Evolutionary conservation across 1,140 invertebrate species (phyloP), one percentile per base, ranked within the genome.

Genomic region (Schlechtendalia chinensis): DNA sequence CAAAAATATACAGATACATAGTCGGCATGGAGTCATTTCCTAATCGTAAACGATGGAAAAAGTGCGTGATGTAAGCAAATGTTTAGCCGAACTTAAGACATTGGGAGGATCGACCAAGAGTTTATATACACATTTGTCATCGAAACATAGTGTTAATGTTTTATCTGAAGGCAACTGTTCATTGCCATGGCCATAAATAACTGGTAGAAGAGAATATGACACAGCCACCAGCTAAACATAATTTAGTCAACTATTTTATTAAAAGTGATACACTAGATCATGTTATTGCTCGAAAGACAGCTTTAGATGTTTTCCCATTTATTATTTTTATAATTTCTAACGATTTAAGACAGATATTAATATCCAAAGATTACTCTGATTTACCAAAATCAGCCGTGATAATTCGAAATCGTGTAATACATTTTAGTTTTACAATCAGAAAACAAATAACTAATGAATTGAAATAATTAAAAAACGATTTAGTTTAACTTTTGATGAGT

Each of bases 321-420:
- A 45, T 45, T 27, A 22, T 45, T 32, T 79, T 61, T 79, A 58
- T 45, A 56, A 79, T 27, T 24, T 61, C 75, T 32, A 61, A 39
- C 24, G 75, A 79, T 59, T 32, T 79, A 79, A 79, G 75, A 58
- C 22, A 79, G 75, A 32, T 79, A 58, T 61, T 79, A 56, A 45
- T 56, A 61, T 39, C n/a, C 22, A 58, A 45, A 39, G 56, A 56
- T 27, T 61, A 61, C 14, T 58, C 58, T 27, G 67, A 71, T 53
- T 45, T 80, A 29, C 58, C 75, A 39, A 24, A 29, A 29, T 80
- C 29, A 32, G 50, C 56, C 22, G 50, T 58, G 22, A 47, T 58
- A 59, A 80, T 63, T 32, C 24, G 75, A 59, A 45, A 80, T 39
- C 8, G 54, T 80, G 75, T 39, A 39, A 12, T 61, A 10, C 0